Conservation (phyloP, 92 coral and sea anemone genomes). For the Siderastrea radians region DNA sequence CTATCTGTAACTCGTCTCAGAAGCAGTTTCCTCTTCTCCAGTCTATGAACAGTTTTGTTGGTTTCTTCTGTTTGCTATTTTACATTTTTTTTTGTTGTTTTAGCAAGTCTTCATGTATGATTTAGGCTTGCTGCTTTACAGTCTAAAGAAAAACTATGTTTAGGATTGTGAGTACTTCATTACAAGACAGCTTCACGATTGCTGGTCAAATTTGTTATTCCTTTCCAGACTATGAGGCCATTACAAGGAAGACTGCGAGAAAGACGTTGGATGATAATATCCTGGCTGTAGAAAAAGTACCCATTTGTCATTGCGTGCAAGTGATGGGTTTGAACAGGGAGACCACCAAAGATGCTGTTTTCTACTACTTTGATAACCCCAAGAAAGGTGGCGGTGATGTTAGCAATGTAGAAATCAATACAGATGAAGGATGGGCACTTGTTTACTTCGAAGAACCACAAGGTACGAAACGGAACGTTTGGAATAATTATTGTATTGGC, state of each 20-base stretch:
- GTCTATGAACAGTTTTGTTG: no score
- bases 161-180: no score
- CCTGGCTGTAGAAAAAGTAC: slow-evolving; percentile 54
- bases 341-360: slow-evolving; percentile 55
- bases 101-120: no score
- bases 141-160: no score
- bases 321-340: slow-evolving; percentile 56
- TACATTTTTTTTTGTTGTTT: no score
- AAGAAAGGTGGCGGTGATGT: slow-evolving; percentile 76
- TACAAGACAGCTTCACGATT: no score
- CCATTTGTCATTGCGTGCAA: slow-evolving; percentile 64
- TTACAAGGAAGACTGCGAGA: slow-evolving; percentile 8
- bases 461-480: slow-evolving; percentile 28
- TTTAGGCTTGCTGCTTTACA: no score
- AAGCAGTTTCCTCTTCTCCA: no score
- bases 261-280: slow-evolving; percentile 52
- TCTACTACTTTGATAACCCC: slow-evolving; percentile 66
- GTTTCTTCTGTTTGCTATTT: no score
- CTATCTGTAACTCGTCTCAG: no score
- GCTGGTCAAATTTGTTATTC: no score
- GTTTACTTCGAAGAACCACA: slow-evolving; percentile 68
- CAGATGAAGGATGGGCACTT: slow-evolving; percentile 50
- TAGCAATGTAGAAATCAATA: slow-evolving; percentile 39
- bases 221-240: slow-evolving; percentile 18
- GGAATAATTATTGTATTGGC: neutral